Conservation (phyloP, 2,113 vertebrate species). For the Xenopus borealis region DNA sequence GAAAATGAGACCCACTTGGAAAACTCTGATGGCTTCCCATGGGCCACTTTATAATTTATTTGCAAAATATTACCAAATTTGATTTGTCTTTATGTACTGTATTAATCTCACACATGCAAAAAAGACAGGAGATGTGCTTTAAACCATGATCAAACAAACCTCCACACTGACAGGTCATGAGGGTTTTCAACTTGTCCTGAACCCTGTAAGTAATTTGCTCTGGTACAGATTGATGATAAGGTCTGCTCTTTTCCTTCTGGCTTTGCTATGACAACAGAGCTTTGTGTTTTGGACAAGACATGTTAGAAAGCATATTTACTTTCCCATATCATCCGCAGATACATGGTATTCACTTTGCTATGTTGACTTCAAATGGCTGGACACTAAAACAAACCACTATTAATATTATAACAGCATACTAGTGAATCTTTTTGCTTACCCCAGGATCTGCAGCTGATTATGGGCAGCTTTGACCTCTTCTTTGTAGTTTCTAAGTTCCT, state of each 20-base stretch:
- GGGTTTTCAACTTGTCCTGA: constrained; percentile 28
- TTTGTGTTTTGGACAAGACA: too few species aligned
- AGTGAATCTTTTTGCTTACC: constrained; percentile 59
- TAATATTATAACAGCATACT: too few species aligned
- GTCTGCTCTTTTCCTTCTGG: background rate
- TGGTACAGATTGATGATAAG: constrained; percentile 26
- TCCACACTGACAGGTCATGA: background rate
- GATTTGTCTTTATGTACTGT: background rate
- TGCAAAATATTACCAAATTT: constrained; percentile 10
- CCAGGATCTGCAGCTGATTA: constrained; percentile 59
- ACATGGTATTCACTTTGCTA: too few species aligned
- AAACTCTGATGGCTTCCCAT: background rate
- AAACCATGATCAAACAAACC: constrained; percentile 11
- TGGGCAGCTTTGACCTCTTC: constrained; percentile 62
- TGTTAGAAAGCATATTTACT: too few species aligned
- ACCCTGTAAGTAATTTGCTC: constrained; percentile 19
- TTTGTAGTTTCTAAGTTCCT: constrained; percentile 57
- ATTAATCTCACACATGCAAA: background rate
- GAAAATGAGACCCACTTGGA: background rate
- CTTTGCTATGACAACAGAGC: constrained; percentile 23
- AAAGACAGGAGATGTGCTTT: constrained; percentile 11
- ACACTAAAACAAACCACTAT: too few species aligned
- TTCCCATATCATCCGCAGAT: constrained; percentile 23
- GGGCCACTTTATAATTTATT: constrained; percentile 18
- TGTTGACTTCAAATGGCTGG: too few species aligned